Percentiles rank a stretch among this genome's conserved stretches.
Conservation (phyloP, 2,113 vertebrate species). For the Columba janthina region DNA sequence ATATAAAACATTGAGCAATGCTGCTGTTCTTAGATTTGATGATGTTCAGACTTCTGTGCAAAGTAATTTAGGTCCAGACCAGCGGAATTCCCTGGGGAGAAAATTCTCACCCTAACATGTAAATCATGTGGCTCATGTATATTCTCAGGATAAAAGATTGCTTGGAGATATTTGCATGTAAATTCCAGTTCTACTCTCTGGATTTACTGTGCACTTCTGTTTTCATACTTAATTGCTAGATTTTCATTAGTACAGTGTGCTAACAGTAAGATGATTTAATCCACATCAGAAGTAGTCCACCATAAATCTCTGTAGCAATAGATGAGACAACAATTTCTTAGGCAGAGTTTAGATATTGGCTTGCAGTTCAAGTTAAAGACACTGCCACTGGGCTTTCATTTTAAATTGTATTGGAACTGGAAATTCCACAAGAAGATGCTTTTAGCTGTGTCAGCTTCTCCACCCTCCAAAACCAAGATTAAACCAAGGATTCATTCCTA, state of each 20-base stretch:
- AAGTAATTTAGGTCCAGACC: not conserved
- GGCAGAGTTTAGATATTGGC: not conserved
- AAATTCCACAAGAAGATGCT: not conserved
- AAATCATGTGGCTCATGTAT: fast-evolving
- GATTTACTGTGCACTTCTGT: not conserved
- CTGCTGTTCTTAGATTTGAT: not conserved
- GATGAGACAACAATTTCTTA: not conserved
- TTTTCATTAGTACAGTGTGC: not conserved
- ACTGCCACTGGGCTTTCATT: not conserved
- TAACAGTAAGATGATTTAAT: not conserved
- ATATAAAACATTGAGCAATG: not conserved
- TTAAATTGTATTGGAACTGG: not conserved
- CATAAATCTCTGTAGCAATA: not conserved
- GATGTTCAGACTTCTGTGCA: not conserved
- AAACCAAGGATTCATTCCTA: not conserved
- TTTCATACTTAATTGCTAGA: not conserved
- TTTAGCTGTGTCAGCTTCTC: not conserved
- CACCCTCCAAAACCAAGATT: not conserved
- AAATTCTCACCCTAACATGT: not conserved
- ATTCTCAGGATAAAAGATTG: not conserved
- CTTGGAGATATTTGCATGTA: not conserved
- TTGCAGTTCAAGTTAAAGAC: not conserved
- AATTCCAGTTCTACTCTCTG: not conserved
- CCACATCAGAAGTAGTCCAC: not conserved
- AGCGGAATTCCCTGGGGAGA: not conserved